These are phyloP conservation scores for Augochlora pura DNA, from an alignment of 1,140 invertebrate species.

Conservation along the genomic window DNA sequence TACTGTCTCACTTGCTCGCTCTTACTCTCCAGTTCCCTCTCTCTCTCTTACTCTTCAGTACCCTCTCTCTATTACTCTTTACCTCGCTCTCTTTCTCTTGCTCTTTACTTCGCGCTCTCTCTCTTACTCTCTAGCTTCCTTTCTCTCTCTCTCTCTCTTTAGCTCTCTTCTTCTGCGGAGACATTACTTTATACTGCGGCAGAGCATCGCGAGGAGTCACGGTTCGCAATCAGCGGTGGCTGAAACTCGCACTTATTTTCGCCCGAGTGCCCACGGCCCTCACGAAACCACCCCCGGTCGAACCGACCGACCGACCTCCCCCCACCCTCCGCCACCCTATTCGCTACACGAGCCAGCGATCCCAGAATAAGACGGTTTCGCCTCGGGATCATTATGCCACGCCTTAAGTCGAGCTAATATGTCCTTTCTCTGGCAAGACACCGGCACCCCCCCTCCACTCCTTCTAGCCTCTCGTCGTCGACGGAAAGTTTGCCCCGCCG, in stretches of 20 bases:
- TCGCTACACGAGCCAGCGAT: constrained; percentile 17
- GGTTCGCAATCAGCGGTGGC: constrained; percentile 75
- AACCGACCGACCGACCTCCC: no score
- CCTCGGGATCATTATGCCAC: constrained; percentile 76
- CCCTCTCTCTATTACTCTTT: constrained; percentile 27
- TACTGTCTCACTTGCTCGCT: constrained; percentile 3
- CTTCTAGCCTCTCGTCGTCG: no score
- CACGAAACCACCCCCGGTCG: constrained; percentile 48
- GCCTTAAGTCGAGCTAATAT: constrained; percentile 81
- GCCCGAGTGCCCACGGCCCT: constrained; percentile 69
- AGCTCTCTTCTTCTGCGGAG: constrained; percentile 33
- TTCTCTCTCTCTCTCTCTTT: constrained; percentile 23
- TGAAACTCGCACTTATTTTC: constrained; percentile 77
- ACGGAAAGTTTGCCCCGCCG: no score
- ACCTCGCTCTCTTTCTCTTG: constrained; percentile 32
- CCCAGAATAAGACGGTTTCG: constrained; percentile 72
- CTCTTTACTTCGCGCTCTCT: constrained; percentile 28
- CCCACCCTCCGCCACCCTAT: neutral
- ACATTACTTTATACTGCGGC: constrained; percentile 63
- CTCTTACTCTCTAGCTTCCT: constrained; percentile 19
- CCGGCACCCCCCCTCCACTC: neutral
- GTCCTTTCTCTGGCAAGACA: constrained; percentile 59
- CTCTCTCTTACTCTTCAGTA: constrained; percentile 19
- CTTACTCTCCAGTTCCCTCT: constrained; percentile 29
- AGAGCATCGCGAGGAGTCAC: constrained; percentile 62